Evolutionary conservation across 2,797 vertebrate species (phyloP), one percentile per base, ranked within the genome.

Genomic region (Coregonus sp.): DNA sequence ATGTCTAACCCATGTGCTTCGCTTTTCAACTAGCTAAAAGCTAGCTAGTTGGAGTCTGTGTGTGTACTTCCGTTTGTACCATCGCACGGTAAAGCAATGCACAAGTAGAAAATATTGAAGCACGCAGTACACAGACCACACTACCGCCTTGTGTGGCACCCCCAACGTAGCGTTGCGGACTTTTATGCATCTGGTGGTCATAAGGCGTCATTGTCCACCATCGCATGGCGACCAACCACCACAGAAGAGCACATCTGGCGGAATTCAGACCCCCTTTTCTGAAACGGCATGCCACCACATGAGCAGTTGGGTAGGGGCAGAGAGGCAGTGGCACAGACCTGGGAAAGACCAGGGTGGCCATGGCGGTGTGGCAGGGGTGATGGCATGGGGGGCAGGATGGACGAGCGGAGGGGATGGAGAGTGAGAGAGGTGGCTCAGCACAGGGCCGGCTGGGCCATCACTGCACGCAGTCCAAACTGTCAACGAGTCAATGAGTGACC

Each of bases 381-480:
- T 56, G 80, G 86, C 76, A 71, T 78, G 71, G 71, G 78, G 90
- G 78, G 84, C 70, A 71, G 81, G 82, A 70, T 70, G 79, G 85
- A 84, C 79, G 80, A 79, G 80, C 79, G 81, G 82, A 65, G 33
- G 54, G 31, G 40, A 11, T 47, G 56, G 69, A 20, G 56, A 54
- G 40, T 40, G 40, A 70, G 47, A 18, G 47, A 51, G 12, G 15
- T 4, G 25, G 7, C 50, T 15, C 47, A 12, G 51, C 31, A 61
- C 59, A 20, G 1, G n/a, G 14, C n/a, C 2, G 59, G 7, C 59
- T 9, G n/a, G 59, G 59, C n/a, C 59, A 61, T 61, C 59, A 20
- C 59, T 61, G 59, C 20, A 20, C 20, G 59, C 59, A 25, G 59
- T 61, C 59, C 59, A 61, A 61, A 61, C n/a, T 61, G 59, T 25